These are phyloP conservation scores for Limnodromus scolopaceus DNA, from an alignment of 2,797 vertebrate genomes.

Conservation along the genomic window DNA sequence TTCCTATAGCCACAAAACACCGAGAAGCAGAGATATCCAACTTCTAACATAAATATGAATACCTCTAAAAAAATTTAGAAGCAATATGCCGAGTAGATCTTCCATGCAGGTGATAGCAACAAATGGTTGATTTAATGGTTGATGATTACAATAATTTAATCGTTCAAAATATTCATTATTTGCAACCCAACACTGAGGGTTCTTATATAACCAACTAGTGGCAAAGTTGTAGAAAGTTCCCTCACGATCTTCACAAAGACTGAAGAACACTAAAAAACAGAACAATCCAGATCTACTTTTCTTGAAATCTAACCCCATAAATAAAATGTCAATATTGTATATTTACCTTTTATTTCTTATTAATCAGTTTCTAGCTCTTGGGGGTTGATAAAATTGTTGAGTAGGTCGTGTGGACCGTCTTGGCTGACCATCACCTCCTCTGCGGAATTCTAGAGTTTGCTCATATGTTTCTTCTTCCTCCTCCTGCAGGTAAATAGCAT, in stretches of 20 bases:
- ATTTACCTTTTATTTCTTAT: slow-evolving; percentile 69
- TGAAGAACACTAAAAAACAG: not conserved
- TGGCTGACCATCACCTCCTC: slow-evolving; percentile 95
- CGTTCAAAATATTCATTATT: not conserved
- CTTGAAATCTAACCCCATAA: not conserved
- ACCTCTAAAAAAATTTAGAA: not conserved
- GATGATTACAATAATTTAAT: not conserved
- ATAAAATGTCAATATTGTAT: not conserved
- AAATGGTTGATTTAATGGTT: no score
- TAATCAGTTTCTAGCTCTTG: slow-evolving; percentile 92
- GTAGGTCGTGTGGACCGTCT: slow-evolving; percentile 91
- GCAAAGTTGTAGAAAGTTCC: not conserved
- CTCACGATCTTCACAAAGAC: not conserved
- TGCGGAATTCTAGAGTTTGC: slow-evolving; percentile 94
- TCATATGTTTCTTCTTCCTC: slow-evolving; percentile 92
- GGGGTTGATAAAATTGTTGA: slow-evolving; percentile 97
- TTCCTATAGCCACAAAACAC: not conserved
- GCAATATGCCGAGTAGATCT: not conserved
- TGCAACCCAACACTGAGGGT: not conserved
- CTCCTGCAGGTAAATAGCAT: slow-evolving; percentile 81
- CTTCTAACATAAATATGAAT: not conserved
- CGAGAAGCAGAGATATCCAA: not conserved
- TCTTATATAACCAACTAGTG: not conserved
- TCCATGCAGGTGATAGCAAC: not conserved
- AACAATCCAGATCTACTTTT: not conserved